Base-by-base conservation (phyloP, 2,797 vertebrate genomes). In the Muscicapa striata region DNA sequence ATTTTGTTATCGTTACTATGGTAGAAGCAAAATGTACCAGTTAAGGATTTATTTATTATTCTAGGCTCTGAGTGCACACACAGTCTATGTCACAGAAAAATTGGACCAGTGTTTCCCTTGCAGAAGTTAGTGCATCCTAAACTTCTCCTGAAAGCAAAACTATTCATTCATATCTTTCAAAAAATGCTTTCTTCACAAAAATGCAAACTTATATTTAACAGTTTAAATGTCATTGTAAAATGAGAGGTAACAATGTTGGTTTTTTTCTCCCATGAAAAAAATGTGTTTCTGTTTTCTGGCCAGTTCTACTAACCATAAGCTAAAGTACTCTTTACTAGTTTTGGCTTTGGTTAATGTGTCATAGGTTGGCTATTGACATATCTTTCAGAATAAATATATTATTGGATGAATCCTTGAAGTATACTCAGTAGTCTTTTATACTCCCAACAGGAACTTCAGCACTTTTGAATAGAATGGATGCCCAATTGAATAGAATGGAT, bases 241-340 rank as follows among this genome's bases (percentile, higher is more conserved):
- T 17, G 17, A 68, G 34, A 73, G 6, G 8, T 32, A 52, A 61
- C 8, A 49, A 66, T 13, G 13, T 5, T 48, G 19, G 0, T 0
- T 38, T 41, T 40, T 70, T 49, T n/a, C n/a, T 14, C 29, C 19
- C 12, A 9, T 23, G 3, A 26, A 54, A 79, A 84, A 70, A 55
- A 43, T 0, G 8, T 21, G 12, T 26, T 72, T 73, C 32, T 70
- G 19, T 49, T 94, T 91, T 83, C 52, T 72, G 30, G 48, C 40
- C 40, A 38, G 36, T 14, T 64, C n/a, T 80, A 76, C 19, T 38
- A 79, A 64, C 10, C 89, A 24, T 27, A 77, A 83, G 7, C 8
- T 64, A 24, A 78, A 92, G 10, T 36, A 69, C 36, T 59, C 32
- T 52, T 74, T 45, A 59, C 11, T 41, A 49, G 40, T 32, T 90